Percentiles rank a stretch among this genome's conserved stretches.
Conservation (phyloP, 2,888 invertebrate species). For the Rhodophaea formosa region DNA sequence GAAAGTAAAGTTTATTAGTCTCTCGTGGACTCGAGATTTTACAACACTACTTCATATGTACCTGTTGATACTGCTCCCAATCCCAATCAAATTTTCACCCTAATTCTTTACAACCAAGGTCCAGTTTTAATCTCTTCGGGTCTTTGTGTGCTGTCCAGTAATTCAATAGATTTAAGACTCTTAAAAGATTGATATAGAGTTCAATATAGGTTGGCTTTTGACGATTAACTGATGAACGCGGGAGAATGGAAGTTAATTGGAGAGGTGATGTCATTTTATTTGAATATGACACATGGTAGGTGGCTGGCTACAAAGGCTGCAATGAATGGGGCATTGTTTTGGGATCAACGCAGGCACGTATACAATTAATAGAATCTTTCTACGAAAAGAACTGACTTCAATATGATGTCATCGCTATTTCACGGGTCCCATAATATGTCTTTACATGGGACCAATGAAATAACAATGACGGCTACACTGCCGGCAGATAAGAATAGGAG, state of each 20-base stretch:
- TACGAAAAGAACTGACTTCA: no score
- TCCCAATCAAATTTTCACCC: not conserved
- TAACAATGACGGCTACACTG: no score
- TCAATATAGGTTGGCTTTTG: not conserved
- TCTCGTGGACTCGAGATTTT: no score
- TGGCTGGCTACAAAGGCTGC: not conserved
- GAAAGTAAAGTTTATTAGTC: no score
- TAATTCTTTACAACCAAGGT: not conserved
- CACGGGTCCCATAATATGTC: no score
- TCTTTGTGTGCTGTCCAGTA: no score
- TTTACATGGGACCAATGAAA: no score
- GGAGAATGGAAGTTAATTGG: constrained; percentile 11
- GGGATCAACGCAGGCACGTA: not conserved
- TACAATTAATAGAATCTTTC: not conserved
- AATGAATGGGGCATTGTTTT: not conserved
- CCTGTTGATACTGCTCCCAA: constrained; percentile 1
- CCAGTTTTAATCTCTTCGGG: not conserved
- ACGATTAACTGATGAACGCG: not conserved
- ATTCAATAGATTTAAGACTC: not conserved
- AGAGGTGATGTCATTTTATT: constrained; percentile 13
- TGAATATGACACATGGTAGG: not conserved
- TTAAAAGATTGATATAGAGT: not conserved
- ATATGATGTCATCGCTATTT: no score
- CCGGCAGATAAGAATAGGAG: no score
- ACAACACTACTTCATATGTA: not conserved